Conservation (phyloP, 2,888 invertebrate species). For the Drosophila antonietae region DNA sequence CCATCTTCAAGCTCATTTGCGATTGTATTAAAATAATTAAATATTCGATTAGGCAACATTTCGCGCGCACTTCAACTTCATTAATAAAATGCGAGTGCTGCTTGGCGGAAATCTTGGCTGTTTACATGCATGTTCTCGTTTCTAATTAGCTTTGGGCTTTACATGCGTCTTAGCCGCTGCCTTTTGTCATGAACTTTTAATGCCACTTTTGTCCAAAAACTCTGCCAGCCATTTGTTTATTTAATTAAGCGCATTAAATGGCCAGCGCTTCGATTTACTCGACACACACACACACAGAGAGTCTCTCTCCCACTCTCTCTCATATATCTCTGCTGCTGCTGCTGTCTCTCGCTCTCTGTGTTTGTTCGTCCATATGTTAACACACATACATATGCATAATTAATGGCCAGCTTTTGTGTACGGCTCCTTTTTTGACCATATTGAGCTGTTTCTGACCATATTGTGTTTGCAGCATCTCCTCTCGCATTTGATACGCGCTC, state of each 20-base stretch:
- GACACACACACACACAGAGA: conserved; percentile 3
- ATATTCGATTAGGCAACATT: conserved; percentile 67
- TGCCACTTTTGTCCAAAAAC: conserved; percentile 43
- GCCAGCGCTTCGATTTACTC: conserved; percentile 30
- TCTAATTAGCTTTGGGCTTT: conserved; percentile 35
- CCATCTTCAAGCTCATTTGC: conserved; percentile 65
- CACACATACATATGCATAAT: conserved; percentile 64
- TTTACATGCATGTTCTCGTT: conserved; percentile 5
- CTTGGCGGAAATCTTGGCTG: background rate
- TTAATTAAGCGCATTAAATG: conserved; percentile 79
- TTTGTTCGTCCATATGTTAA: conserved; percentile 55
- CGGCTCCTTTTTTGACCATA: conserved; percentile 47
- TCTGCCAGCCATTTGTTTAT: conserved; percentile 71
- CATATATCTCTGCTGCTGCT: background rate
- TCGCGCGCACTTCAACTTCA: conserved; percentile 39
- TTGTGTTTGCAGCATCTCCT: conserved; percentile 13
- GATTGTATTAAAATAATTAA: conserved; percentile 69
- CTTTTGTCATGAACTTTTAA: conserved; percentile 54
- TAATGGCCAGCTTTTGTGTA: conserved; percentile 61
- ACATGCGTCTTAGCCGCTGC: conserved; percentile 21
- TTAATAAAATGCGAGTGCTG: conserved; percentile 29
- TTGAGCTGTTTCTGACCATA: conserved; percentile 48
- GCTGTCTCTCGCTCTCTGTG: background rate
- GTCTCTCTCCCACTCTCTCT: background rate
- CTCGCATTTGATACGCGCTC: background rate